These are phyloP conservation scores for Tachuris rubrigastra DNA, from an alignment of 2,113 vertebrate genomes.

Conservation along the genomic window DNA sequence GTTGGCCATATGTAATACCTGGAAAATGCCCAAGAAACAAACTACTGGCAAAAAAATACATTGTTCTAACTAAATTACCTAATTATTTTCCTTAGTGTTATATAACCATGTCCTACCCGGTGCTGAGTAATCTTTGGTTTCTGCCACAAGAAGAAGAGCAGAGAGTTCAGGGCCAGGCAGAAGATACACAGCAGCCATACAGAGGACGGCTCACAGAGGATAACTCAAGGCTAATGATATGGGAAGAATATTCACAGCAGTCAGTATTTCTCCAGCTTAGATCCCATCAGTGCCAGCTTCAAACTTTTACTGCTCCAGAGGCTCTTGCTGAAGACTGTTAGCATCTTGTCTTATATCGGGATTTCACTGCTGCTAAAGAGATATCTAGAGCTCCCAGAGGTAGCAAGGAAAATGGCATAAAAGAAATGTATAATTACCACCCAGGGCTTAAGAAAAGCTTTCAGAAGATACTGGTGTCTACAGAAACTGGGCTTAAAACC, in stretches of 20 bases:
- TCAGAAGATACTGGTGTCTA: background rate
- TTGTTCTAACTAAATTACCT: background rate
- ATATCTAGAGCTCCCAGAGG: background rate
- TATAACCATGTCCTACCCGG: background rate
- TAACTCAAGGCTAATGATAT: background rate
- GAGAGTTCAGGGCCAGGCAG: background rate
- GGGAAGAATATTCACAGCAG: background rate
- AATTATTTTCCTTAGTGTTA: background rate
- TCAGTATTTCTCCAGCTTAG: background rate
- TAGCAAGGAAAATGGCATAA: background rate
- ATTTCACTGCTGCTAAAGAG: background rate
- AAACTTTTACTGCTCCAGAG: background rate
- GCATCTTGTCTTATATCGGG: background rate
- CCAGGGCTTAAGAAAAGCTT: background rate
- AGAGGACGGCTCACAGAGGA: background rate
- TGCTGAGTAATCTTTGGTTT: background rate
- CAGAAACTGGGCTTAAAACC: background rate
- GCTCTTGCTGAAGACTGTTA: background rate
- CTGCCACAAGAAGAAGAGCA: background rate
- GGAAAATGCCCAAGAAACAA: background rate
- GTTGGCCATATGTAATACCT: background rate
- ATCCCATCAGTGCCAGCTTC: background rate
- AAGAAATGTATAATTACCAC: background rate
- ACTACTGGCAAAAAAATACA: constrained; percentile 2
- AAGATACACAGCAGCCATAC: background rate